These are phyloP conservation scores for Hyposoter didymator DNA, from an alignment of 2,888 invertebrate genomes.

Conservation along the genomic window DNA sequence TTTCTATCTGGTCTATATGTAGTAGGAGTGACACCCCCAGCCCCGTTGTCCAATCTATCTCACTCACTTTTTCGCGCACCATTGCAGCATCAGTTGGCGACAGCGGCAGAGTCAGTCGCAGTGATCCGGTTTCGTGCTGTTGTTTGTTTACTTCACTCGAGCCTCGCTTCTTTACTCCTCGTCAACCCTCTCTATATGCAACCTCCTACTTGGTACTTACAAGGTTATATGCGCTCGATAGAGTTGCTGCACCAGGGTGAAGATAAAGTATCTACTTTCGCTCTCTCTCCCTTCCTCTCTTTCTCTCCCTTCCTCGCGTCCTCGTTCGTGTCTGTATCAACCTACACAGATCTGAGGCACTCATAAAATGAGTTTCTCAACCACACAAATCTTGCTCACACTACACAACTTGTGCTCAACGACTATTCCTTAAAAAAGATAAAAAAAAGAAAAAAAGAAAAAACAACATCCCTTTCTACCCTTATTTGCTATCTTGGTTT, in stretches of 20 bases:
- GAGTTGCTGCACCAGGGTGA: constrained; percentile 46
- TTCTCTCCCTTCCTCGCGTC: constrained; percentile 6
- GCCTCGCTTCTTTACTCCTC: constrained; percentile 23
- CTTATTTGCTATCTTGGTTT: constrained; percentile 7
- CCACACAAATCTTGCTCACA: constrained; percentile 15
- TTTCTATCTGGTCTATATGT: constrained; percentile 50
- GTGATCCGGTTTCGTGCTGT: constrained; percentile 64
- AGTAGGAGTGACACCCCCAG: constrained; percentile 17
- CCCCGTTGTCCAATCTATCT: constrained; percentile 36
- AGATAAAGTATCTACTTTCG: constrained; percentile 47
- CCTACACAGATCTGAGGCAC: constrained; percentile 40
- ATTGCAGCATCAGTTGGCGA: constrained; percentile 51
- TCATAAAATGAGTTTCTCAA: constrained; percentile 32
- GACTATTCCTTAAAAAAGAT: constrained; percentile 14
- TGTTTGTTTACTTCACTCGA: constrained; percentile 63
- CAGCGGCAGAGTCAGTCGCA: constrained; percentile 40
- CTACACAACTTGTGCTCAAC: constrained; percentile 16
- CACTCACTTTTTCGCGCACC: constrained; percentile 16
- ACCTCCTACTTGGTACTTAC: constrained; percentile 49
- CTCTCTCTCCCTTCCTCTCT: background rate
- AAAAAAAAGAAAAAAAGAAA: background rate
- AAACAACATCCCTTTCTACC: background rate
- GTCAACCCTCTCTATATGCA: constrained; percentile 36
- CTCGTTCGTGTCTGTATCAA: constrained; percentile 31
- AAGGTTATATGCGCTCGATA: constrained; percentile 61